These are phyloP conservation scores for Phymorhynchus buccinoides DNA, from an alignment of 1,140 invertebrate genomes.

Conservation along the genomic window DNA sequence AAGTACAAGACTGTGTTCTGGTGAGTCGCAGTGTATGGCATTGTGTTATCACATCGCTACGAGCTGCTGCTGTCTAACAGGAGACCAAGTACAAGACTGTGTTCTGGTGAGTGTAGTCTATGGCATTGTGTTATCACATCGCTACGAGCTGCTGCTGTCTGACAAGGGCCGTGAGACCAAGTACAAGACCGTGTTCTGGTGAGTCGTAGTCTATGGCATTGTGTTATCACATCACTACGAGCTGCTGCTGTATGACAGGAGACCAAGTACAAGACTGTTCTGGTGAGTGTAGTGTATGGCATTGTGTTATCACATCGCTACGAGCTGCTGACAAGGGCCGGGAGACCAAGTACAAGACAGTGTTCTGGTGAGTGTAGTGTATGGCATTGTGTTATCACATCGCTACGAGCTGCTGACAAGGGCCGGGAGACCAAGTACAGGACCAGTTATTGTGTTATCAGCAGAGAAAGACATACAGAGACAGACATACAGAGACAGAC, in stretches of 20 bases:
- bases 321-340: slow-evolving; percentile 84
- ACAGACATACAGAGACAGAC: too few species aligned
- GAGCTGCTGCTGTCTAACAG: slow-evolving; percentile 84
- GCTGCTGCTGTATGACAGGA: slow-evolving; percentile 84
- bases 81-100: slow-evolving; percentile 86
- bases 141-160: slow-evolving; percentile 84
- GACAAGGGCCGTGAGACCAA: slow-evolving; percentile 84
- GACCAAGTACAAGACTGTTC: slow-evolving; percentile 81
- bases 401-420: slow-evolving; percentile 86
- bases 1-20: slow-evolving; percentile 86
- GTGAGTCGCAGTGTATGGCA: slow-evolving; percentile 45
- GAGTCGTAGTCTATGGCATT: not conserved
- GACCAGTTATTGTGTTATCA: too few species aligned
- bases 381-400: too few species aligned
- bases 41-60: slow-evolving; percentile 77
- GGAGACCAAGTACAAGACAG: slow-evolving; percentile 84
- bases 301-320: slow-evolving; percentile 76
- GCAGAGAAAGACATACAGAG: not conserved
- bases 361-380: slow-evolving; percentile 77
- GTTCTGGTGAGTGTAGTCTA: slow-evolving; percentile 76
- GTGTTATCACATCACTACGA: slow-evolving; percentile 82
- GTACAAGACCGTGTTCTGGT: slow-evolving; percentile 85
- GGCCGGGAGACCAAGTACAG: slow-evolving; percentile 81
- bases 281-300: not conserved
- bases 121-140: too few species aligned